Evolutionary conservation across 2,113 vertebrate genomes (phyloP).

Genomic region (Carassius carassius): DNA sequence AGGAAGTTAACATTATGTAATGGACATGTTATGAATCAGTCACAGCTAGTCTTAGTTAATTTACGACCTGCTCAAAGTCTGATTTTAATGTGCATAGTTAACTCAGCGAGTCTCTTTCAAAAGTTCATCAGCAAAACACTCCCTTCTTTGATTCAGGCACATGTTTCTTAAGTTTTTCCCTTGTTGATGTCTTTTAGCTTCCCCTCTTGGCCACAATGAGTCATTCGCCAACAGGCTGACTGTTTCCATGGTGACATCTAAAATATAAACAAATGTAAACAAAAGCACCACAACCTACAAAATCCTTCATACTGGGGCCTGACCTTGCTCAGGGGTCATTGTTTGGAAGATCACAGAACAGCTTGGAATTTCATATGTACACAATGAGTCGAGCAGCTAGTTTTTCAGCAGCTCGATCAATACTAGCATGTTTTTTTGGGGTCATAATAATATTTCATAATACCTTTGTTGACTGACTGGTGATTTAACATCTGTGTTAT

Average conservation of each 20-base stretch:
- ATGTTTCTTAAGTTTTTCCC: slow-evolving; percentile 26
- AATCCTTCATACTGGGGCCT: slow-evolving; percentile 1
- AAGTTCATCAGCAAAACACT: slow-evolving; percentile 26
- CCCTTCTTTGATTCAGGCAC: slow-evolving; percentile 29
- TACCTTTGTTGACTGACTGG: neutral
- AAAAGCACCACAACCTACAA: neutral
- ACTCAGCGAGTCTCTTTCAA: slow-evolving; percentile 11
- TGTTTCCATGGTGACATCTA: slow-evolving; percentile 47
- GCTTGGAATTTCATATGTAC: slow-evolving; percentile 27
- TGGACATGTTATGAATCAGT: neutral
- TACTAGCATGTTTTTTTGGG: too few relatives aligned
- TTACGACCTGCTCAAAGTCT: slow-evolving; percentile 32
- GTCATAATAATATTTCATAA: neutral
- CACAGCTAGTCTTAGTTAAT: neutral
- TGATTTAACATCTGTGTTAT: neutral
- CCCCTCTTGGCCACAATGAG: slow-evolving; percentile 55
- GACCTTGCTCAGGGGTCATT: slow-evolving; percentile 26
- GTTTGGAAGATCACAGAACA: slow-evolving; percentile 28
- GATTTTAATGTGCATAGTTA: neutral
- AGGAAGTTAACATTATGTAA: neutral
- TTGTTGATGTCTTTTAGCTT: slow-evolving; percentile 39
- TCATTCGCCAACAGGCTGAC: slow-evolving; percentile 43
- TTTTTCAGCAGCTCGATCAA: neutral
- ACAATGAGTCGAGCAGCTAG: neutral
- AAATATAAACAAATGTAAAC: slow-evolving; percentile 50